phyloP scores from a whole-genome alignment of 2,888 invertebrate species.

The Argyra leucocephala region DNA sequence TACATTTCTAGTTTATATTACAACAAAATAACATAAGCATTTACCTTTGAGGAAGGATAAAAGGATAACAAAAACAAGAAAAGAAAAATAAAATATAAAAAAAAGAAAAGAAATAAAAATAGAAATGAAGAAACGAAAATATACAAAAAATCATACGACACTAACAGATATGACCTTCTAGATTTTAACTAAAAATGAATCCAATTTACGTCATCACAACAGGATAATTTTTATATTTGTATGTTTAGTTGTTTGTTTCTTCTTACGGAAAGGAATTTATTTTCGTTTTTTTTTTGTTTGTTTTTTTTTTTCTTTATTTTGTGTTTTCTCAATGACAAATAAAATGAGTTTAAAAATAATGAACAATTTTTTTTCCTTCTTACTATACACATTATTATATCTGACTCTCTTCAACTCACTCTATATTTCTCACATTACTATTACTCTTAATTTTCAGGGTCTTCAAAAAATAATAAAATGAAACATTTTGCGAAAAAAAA shows the following conservation, averaged over 20 bases:
- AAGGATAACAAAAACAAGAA: not conserved
- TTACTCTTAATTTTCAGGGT: not conserved
- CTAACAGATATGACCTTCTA: not conserved
- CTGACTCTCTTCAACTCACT: not conserved
- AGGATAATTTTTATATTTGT: not conserved
- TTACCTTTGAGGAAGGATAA: not conserved
- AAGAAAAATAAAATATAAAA: not conserved
- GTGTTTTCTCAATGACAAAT: not conserved
- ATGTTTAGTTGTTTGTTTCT: too few relatives aligned
- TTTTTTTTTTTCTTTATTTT: not conserved
- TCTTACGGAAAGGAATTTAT: not conserved
- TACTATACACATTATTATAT: too few relatives aligned
- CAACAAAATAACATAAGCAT: not conserved
- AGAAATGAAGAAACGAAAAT: not conserved
- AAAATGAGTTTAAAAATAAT: not conserved
- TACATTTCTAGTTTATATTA: not conserved
- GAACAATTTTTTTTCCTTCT: not conserved
- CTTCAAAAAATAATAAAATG: too few relatives aligned
- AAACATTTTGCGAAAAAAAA: too few relatives aligned
- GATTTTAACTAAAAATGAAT: not conserved
- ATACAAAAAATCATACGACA: not conserved
- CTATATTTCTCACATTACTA: not conserved
- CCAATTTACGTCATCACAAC: not conserved
- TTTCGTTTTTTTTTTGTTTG: not conserved
- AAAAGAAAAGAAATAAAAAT: not conserved